Percentiles rank a stretch among this genome's conserved stretches.
These are phyloP conservation scores for Delichon dasypus DNA, from an alignment of 2,797 vertebrate genomes.

Conservation along the genomic window DNA sequence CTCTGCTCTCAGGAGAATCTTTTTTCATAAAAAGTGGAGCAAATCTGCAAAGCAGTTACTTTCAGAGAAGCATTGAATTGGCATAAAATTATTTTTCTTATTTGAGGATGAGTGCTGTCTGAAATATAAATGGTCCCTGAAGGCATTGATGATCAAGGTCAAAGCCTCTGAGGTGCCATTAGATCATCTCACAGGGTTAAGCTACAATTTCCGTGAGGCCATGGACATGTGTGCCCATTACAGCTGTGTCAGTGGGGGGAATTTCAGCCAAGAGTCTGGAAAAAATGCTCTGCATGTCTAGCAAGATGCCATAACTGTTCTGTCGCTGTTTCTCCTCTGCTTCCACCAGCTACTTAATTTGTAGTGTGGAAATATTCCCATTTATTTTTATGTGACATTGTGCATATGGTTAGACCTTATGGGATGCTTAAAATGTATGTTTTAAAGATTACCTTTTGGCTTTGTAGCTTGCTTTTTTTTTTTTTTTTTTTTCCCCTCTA, in stretches of 20 bases:
- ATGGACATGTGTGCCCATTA: not conserved
- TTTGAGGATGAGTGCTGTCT: not conserved
- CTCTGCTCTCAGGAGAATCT: not conserved
- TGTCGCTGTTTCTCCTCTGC: not conserved
- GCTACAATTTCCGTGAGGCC: not conserved
- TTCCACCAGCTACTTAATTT: conserved; percentile 47
- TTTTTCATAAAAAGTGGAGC: not conserved
- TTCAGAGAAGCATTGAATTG: not conserved
- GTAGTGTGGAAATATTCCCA: conserved; percentile 1
- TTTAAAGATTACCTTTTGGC: conserved; percentile 31
- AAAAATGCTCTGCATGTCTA: not conserved
- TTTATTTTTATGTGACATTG: conserved; percentile 31
- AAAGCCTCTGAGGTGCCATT: not conserved
- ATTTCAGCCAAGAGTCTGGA: not conserved
- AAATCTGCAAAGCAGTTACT: not conserved
- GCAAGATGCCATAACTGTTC: not conserved
- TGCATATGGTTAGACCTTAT: conserved; percentile 30
- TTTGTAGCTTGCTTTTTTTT: not conserved
- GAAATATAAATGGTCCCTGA: not conserved
- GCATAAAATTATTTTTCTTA: not conserved
- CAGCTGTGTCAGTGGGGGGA: not conserved
- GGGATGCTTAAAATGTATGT: conserved; percentile 45
- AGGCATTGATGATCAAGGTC: not conserved
- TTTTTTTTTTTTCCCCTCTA: not conserved
- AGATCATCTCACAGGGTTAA: not conserved